These are phyloP conservation scores for Dendrophyllia cribrosa DNA, from an alignment of 64 coral and sea anemone genomes.

Conservation along the genomic window DNA sequence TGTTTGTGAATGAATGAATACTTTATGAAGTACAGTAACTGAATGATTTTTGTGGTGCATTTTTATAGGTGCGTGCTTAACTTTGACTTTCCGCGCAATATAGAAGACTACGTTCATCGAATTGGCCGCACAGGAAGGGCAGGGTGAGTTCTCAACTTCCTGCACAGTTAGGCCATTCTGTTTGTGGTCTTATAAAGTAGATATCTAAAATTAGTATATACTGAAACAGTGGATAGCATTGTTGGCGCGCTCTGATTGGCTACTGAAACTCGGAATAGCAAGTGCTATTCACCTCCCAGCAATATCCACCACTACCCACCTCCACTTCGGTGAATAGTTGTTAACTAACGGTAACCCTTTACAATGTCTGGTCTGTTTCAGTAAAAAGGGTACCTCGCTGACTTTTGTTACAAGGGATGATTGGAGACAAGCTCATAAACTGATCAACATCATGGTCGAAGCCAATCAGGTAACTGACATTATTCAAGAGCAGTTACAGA, in stretches of 20 bases:
- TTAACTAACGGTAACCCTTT: too few relatives aligned
- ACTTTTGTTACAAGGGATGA: conserved; percentile 94
- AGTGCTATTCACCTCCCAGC: too few relatives aligned
- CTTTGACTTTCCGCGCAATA: conserved; percentile 95
- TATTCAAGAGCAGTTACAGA: too few relatives aligned
- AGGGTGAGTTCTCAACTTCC: conserved; percentile 59
- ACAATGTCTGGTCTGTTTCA: conserved; percentile 14
- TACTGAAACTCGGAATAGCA: too few relatives aligned
- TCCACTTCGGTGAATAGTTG: too few relatives aligned
- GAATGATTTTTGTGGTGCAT: not conserved
- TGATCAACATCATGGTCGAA: conserved; percentile 94
- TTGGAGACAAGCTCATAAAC: conserved; percentile 89
- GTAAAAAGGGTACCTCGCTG: conserved; percentile 80
- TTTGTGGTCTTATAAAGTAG: not conserved
- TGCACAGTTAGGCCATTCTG: not conserved
- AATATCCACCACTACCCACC: too few relatives aligned
- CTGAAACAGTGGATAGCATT: too few relatives aligned
- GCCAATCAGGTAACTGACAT: conserved; percentile 80
- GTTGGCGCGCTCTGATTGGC: too few relatives aligned
- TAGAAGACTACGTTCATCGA: conserved; percentile 97
- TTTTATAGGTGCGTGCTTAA: conserved; percentile 87
- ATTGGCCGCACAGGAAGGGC: conserved; percentile 96
- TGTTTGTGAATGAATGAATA: too few relatives aligned
- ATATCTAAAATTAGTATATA: too few relatives aligned
- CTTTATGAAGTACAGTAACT: not conserved